Conservation (phyloP, 2,797 vertebrate species). For the Sebastes matsubarae region DNA sequence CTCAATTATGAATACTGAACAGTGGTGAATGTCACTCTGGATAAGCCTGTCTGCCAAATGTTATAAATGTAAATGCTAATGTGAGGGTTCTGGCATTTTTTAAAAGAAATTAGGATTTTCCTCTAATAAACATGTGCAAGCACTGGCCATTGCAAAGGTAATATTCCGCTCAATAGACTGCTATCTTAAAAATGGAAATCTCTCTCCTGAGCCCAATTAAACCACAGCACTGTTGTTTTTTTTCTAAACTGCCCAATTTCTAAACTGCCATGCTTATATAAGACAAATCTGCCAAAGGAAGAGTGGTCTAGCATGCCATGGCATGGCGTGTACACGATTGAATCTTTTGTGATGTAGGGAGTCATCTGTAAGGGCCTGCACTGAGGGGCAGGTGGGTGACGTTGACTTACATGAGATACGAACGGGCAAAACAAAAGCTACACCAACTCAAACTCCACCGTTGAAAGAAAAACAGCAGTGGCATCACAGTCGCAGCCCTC, state of each 20-base stretch:
- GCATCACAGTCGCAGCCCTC: constrained; percentile 40
- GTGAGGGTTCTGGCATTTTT: background rate
- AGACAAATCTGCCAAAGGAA: constrained; percentile 20
- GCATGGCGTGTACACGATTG: constrained; percentile 1
- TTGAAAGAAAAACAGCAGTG: constrained; percentile 38
- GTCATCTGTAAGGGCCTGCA: constrained; percentile 19
- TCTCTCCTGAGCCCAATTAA: constrained; percentile 28
- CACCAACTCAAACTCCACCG: constrained; percentile 20
- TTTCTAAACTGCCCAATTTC: background rate
- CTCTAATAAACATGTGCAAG: background rate
- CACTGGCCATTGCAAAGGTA: background rate
- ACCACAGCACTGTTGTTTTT: background rate
- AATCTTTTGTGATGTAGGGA: constrained; percentile 41
- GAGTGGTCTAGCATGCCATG: constrained; percentile 13
- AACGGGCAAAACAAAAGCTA: constrained; percentile 56
- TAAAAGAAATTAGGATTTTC: background rate
- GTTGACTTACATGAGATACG: constrained; percentile 61
- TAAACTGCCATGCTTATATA: constrained; percentile 20
- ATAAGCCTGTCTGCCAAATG: constrained; percentile 23
- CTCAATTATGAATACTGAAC: constrained; percentile 33
- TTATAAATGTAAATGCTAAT: constrained; percentile 16
- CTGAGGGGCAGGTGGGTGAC: constrained; percentile 39
- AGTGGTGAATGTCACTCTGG: background rate
- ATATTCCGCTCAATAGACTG: background rate
- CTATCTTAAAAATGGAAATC: constrained; percentile 16